phyloP scores from a whole-genome alignment of 2,113 vertebrate genomes.

The Theristicus caerulescens region DNA sequence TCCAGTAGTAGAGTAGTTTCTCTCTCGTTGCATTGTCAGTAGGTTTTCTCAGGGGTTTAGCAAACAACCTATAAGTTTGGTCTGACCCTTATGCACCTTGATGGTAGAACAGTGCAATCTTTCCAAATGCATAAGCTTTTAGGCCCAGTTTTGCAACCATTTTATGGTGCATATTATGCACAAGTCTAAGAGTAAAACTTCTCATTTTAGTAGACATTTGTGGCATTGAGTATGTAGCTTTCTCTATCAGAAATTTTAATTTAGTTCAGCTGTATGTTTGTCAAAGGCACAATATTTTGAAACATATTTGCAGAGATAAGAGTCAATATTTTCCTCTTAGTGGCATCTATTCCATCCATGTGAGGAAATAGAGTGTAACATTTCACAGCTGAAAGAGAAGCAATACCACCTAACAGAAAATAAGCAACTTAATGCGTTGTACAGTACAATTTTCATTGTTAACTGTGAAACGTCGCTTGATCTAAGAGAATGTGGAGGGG shows the following conservation, averaged over 20 bases:
- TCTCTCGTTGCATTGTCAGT: background rate
- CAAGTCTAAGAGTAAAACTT: background rate
- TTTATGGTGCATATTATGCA: background rate
- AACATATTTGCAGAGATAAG: background rate
- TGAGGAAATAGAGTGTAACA: background rate
- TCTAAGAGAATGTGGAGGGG: background rate
- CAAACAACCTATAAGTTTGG: background rate
- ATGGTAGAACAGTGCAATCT: background rate
- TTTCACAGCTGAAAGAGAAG: constrained; percentile 1
- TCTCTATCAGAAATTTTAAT: background rate
- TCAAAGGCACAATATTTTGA: background rate
- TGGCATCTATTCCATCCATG: background rate
- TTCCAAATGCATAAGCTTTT: background rate
- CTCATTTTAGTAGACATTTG: background rate
- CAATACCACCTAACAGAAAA: background rate
- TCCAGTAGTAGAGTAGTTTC: background rate
- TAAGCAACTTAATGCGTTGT: constrained; percentile 32
- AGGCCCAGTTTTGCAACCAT: background rate
- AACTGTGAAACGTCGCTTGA: background rate
- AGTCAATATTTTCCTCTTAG: constrained; percentile 1
- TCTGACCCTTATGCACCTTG: background rate
- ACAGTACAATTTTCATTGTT: background rate
- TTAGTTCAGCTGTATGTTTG: background rate
- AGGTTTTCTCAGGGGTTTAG: background rate
- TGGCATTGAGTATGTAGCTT: background rate